These are phyloP conservation scores for Fistularia commersonii DNA, from an alignment of 2,797 vertebrate genomes.

Conservation along the genomic window DNA sequence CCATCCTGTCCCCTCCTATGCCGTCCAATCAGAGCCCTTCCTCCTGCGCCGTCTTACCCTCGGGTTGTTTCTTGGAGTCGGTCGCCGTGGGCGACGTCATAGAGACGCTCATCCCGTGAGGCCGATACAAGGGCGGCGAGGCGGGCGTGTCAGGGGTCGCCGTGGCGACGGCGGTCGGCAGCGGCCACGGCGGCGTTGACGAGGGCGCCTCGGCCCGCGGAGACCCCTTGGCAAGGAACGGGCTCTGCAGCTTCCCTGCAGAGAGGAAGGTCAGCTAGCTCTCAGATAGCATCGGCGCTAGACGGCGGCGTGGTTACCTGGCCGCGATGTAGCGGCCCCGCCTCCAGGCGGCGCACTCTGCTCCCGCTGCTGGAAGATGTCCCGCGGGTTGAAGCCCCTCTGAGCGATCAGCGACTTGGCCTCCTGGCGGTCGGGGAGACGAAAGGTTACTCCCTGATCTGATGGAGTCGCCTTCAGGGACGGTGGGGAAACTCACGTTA, in stretches of 20 bases:
- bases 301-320: slow-evolving; percentile 1
- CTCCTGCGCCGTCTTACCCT: too few species aligned
- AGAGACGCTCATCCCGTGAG: too few species aligned
- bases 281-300: slow-evolving; percentile 71
- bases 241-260: slow-evolving; percentile 83
- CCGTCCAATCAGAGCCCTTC: too few species aligned
- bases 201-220: slow-evolving; percentile 30
- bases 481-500: slow-evolving; percentile 67
- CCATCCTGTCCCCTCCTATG: too few species aligned
- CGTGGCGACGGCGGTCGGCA: too few species aligned
- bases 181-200: too few species aligned
- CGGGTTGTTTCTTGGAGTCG: too few species aligned
- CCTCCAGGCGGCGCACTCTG: slow-evolving; percentile 46
- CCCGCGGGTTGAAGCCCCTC: slow-evolving; percentile 78
- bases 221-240: slow-evolving; percentile 75
- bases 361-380: slow-evolving; percentile 84
- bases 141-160: too few species aligned
- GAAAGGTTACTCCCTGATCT: slow-evolving; percentile 70
- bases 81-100: too few species aligned
- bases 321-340: too few species aligned
- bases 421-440: slow-evolving; percentile 61
- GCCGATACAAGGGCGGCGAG: too few species aligned
- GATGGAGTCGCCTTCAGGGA: too few species aligned
- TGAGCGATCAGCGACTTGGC: slow-evolving; percentile 73
- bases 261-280: neutral